These are phyloP conservation scores for Operophtera brumata DNA, from an alignment of 2,888 invertebrate species.

Conservation along the genomic window DNA sequence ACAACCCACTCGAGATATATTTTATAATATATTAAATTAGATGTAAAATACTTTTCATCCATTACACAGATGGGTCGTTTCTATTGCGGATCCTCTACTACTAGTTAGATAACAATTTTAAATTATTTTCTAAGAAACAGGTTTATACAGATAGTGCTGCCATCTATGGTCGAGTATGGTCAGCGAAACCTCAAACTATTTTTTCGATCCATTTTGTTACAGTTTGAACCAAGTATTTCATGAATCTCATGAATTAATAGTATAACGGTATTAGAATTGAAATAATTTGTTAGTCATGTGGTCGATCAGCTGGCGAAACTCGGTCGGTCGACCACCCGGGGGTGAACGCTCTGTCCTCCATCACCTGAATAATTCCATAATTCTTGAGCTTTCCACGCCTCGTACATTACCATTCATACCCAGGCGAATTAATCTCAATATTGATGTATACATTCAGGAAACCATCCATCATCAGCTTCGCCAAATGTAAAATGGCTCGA, in stretches of 20 bases:
- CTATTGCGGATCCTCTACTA: too few species aligned
- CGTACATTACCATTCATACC: conserved; percentile 74
- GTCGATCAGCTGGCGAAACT: conserved; percentile 73
- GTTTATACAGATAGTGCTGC: conserved; percentile 23
- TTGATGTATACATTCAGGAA: conserved; percentile 57
- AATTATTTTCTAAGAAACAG: too few species aligned
- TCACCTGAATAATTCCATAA: conserved; percentile 73
- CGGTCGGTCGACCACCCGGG: conserved; percentile 66
- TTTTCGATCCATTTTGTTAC: conserved; percentile 3
- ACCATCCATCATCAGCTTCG: conserved; percentile 36
- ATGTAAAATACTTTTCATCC: too few species aligned
- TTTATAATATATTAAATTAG: too few species aligned
- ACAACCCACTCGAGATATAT: too few species aligned
- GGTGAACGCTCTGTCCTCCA: conserved; percentile 64
- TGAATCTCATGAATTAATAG: conserved; percentile 23
- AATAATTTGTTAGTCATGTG: conserved; percentile 54
- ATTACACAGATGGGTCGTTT: too few species aligned
- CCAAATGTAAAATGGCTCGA: conserved; percentile 13
- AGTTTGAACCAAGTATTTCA: conserved; percentile 23
- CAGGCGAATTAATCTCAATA: conserved; percentile 70
- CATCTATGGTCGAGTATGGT: conserved; percentile 46
- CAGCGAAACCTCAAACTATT: background rate
- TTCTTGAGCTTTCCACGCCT: conserved; percentile 50
- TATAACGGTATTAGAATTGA: conserved; percentile 47
- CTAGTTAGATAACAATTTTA: too few species aligned